Base-by-base conservation (phyloP, 1,140 invertebrate species). In the Adoxophyes honmai region DNA sequence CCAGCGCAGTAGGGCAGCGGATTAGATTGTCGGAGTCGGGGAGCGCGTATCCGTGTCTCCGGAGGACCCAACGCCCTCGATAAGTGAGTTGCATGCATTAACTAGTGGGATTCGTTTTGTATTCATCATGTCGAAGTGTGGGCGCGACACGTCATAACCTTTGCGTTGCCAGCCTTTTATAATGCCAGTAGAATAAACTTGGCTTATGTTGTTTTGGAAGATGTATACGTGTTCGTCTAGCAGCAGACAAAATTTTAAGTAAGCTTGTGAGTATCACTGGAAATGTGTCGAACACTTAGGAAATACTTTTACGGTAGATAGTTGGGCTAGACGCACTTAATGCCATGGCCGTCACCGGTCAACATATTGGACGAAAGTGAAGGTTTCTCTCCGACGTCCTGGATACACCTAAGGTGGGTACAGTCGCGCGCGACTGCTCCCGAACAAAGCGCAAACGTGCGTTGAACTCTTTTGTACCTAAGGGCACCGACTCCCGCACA, bases 391-490 rank as follows among this genome's bases (percentile, higher is more conserved):
- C 21, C 57, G 62, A 70, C 56, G 69, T 75, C 74, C 71, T 75
- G 63, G 58, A 64, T 61, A 48, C 57, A 59, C n/a, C n/a, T n/a
- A n/a, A 52, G 54, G 62, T 66, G 52, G 54, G 62, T 66, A 72
- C 64, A 60, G 72, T 68, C 72, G 72, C 73, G 76, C 74, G 59
- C 62, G 62, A 79, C 55, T 66, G 76, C 62, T 37, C 68, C 57
- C 64, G 73, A 68, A 84, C 81, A 84, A 84, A 75, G 70, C 75
- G 63, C 60, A 66, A 60, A 78, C 76, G 83, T 77, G 81, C 85
- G 85, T 88, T 88, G 85, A 88, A 88, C 83, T 88, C 85, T 88
- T 88, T 88, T 88, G 68, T 18, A 48, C 42, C 18, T 81, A 86
- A 76, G 81, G 85, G 78, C 70, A 70, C 61, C 55, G 72, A 68